Evolutionary conservation across 2,113 vertebrate species (phyloP), one percentile per base, ranked within the genome.

Genomic region (Xiphophorus maculatus): DNA sequence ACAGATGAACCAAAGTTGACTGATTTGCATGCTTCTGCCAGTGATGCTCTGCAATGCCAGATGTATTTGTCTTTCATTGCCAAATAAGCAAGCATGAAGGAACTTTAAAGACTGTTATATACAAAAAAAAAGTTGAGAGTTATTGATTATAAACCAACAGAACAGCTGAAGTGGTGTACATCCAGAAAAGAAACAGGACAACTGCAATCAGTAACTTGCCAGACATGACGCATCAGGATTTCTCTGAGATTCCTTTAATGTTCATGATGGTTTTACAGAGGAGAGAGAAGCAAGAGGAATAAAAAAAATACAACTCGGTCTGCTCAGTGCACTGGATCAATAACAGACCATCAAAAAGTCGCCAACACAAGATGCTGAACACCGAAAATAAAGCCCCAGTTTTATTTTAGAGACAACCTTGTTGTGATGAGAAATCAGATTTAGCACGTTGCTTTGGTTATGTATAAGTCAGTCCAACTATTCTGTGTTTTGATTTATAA

Each of bases 261-360:
- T 70, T 51, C 48, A 48, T 28, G 13, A 70, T 27, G 13, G 6
- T 54, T 70, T 58, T 33, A 32, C 48, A 35, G 5, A n/a, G 30
- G 7, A 67, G n/a, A 54, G 51, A 54, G 8, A 54, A 9, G 22
- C 19, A 22, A 54, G 22, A 8, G 7, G 25, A 48, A 35, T 17
- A n/a, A 69, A 58, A 33, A 30, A 28, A 11, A 11, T 12, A 14
- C 19, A 33, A n/a, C 29, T 25, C 22, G 30, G 30, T 17, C 51
- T 58, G 68, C 48, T 70, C 48, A 15, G 12, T 70, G 35, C 48
- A n/a, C 19, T 25, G 14, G 68, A 70, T 70, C 48, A 70, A 58
- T 67, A 37, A 29, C 37, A 19, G 7, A 27, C 25, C 22, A 37
- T 67, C 35, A 42, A 67, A 37, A 27, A 14, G 15, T 35, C 51